Evolutionary conservation across 2,888 invertebrate species (phyloP).

Genomic region (Belgica antarctica): DNA sequence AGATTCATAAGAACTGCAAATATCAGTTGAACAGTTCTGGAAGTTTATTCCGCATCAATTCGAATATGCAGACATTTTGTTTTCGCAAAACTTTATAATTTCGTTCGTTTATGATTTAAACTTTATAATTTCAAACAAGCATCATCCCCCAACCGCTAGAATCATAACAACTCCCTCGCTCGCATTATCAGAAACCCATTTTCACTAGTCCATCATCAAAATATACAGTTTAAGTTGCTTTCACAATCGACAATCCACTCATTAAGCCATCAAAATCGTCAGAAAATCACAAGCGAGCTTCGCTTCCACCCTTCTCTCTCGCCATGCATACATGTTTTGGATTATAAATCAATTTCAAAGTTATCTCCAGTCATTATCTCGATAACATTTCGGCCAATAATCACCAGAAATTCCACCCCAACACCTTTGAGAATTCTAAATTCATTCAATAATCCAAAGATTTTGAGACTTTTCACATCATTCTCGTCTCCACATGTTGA

Average conservation of each 20-base stretch:
- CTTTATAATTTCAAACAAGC: background rate
- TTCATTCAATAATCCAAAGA: conserved; percentile 20
- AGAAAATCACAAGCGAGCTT: conserved; percentile 28
- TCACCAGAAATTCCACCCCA: conserved; percentile 36
- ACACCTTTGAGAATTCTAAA: background rate
- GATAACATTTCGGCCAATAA: conserved; percentile 46
- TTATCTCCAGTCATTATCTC: conserved; percentile 45
- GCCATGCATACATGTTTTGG: conserved; percentile 3
- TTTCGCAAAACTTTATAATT: conserved; percentile 17
- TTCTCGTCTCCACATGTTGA: conserved; percentile 55
- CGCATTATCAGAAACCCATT: too few species aligned
- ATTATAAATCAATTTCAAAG: conserved; percentile 15
- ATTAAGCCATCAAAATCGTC: conserved; percentile 17
- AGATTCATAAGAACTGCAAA: background rate
- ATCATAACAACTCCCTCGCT: too few species aligned
- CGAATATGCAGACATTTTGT: conserved; percentile 22
- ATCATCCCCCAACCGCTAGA: background rate
- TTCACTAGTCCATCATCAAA: conserved; percentile 1
- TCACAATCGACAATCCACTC: background rate
- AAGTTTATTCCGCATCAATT: background rate
- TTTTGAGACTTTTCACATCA: background rate
- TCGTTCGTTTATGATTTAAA: conserved; percentile 12
- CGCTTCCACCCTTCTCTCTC: background rate
- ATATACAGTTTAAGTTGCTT: conserved; percentile 3
- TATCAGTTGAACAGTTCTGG: background rate